A percentile compares a stretch with the other conserved stretches of the same genome.
phyloP scores from a whole-genome alignment of 2,113 vertebrate species.

The Lichenostomus cassidix region DNA sequence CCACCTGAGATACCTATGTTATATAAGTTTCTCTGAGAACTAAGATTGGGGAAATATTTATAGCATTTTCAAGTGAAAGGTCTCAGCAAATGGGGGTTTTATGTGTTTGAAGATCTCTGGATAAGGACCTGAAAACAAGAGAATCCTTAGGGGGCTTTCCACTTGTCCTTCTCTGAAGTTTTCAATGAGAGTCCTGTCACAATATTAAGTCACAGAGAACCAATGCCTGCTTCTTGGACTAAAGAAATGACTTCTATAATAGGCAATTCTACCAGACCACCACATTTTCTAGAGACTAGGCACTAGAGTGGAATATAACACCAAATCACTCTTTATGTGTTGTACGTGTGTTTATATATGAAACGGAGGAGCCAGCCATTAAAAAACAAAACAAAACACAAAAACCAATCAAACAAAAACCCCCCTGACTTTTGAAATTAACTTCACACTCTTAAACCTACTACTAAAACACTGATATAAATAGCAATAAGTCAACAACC shows the following conservation, averaged over 20 bases:
- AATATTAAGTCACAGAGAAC: background rate
- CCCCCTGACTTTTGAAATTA: background rate
- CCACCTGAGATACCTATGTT: background rate
- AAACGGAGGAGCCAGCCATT: background rate
- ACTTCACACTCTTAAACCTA: background rate
- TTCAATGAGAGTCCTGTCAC: background rate
- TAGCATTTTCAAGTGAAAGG: background rate
- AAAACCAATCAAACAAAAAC: background rate
- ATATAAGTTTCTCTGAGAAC: background rate
- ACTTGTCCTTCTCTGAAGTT: background rate
- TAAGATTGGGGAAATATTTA: background rate
- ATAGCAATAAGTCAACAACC: background rate
- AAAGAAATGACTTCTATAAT: background rate
- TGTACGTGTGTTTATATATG: background rate
- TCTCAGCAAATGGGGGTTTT: background rate
- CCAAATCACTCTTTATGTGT: background rate
- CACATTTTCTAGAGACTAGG: background rate
- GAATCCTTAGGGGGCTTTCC: background rate
- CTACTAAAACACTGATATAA: background rate
- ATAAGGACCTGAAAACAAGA: background rate
- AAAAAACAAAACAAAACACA: background rate
- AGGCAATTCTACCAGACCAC: background rate
- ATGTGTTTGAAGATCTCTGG: background rate
- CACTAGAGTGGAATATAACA: background rate
- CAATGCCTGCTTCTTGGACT: background rate